Evolutionary conservation across 2,113 vertebrate species (phyloP).

Genomic region (Anser brachyrhynchus): DNA sequence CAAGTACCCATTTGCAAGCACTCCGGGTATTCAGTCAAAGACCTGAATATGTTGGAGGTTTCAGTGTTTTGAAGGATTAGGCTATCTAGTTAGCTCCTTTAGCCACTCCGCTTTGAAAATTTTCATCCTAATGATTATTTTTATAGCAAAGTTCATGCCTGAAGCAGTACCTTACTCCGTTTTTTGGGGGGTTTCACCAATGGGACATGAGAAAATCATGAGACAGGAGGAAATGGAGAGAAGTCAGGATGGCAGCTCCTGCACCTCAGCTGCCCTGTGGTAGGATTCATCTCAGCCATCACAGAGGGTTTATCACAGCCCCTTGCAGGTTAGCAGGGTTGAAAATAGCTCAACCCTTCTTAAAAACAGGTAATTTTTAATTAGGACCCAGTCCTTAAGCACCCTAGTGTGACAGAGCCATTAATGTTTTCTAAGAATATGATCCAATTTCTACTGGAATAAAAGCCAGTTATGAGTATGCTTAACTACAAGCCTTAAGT

Average conservation of each 20-base stretch:
- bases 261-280: not conserved
- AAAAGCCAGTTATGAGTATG: not conserved
- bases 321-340: not conserved
- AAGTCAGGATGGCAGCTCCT: not conserved
- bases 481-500: slow-evolving; percentile 12
- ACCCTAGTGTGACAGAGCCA: not conserved
- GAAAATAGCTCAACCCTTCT: not conserved
- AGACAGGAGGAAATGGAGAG: not conserved
- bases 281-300: not conserved
- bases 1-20: not conserved
- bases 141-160: not conserved
- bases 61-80: not conserved
- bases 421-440: not conserved
- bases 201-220: not conserved
- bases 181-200: not conserved
- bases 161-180: not conserved
- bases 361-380: not conserved
- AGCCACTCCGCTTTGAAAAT: not conserved
- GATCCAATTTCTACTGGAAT: not conserved
- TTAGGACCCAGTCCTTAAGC: not conserved
- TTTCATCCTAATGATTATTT: not conserved
- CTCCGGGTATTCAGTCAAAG: not conserved
- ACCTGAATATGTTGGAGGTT: not conserved
- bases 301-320: not conserved
- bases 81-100: not conserved